These are phyloP conservation scores for Gallinago stenura DNA, from an alignment of 2,797 vertebrate species.

Conservation along the genomic window DNA sequence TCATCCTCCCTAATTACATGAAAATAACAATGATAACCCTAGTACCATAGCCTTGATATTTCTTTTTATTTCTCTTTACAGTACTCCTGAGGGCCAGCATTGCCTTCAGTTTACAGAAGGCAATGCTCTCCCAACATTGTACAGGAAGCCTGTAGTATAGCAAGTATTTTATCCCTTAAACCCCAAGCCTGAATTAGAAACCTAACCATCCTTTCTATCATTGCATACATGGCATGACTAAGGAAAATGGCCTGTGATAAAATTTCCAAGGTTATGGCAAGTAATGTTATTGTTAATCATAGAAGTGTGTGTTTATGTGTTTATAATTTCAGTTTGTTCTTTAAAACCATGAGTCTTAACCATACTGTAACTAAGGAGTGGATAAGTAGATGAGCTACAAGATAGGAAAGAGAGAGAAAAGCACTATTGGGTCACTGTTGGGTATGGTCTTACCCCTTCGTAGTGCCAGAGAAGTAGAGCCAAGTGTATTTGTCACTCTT, in stretches of 20 bases:
- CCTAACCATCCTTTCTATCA: background rate
- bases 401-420: background rate
- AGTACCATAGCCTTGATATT: background rate
- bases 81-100: background rate
- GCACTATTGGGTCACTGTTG: background rate
- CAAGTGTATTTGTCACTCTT: background rate
- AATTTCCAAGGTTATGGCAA: background rate
- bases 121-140: too few species aligned
- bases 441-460: accelerated
- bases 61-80: background rate
- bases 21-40: background rate
- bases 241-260: background rate
- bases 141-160: background rate
- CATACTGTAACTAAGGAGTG: background rate
- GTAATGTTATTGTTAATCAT: background rate
- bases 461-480: background rate
- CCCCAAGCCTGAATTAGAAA: background rate
- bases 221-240: background rate
- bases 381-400: background rate
- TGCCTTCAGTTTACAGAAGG: background rate
- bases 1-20: background rate
- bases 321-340: background rate
- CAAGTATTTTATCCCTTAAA: background rate
- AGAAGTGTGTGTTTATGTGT: too few species aligned
- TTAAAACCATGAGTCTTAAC: background rate